Evolutionary conservation across 2,888 invertebrate species (phyloP), one percentile per base, ranked within the genome.

Genomic region (Apodemia mormo): DNA sequence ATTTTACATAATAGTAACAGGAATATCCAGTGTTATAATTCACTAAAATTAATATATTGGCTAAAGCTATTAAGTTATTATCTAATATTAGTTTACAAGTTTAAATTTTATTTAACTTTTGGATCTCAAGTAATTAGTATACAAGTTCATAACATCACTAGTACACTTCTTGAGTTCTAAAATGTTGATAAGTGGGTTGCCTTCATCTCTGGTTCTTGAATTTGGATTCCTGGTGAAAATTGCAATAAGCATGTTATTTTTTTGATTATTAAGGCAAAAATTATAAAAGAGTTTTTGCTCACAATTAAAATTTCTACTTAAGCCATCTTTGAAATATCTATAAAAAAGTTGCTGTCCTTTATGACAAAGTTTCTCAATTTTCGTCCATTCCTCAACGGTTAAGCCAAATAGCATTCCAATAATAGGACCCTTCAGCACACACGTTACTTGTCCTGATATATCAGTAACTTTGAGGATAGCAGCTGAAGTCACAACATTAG

Each of bases 211-310:
- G 65, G 81, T 89, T 74, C 93, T 88, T 22, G 73, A 81, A 77
- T 94, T 94, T 2, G 80, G 71, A 76, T 84, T 80, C 78, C 88
- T 86, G 70, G 78, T 76, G 77, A 88, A 92, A 65, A 85, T 81
- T 30, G 83, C 87, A 37, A 87, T 80, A 40, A 93, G 79, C 67
- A 88, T 78, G 75, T 89, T 80, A 68, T 81, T 80, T 45, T 76
- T 86, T 79, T 90, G 89, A 76, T 83, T 87, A 66, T 77, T 81
- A 56, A 82, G 75, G 79, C 93, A 94, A 77, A 92, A 93, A 74
- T 90, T 85, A 77, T 93, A 94, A 81, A 94, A 93, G 54, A 92
- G 71, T 77, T 88, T 88, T 79, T 94, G 90, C 77, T 92, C 89
- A 74, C 76, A 81, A 49, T 76, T 78, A 74, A 86, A 90, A 68